phyloP scores from a whole-genome alignment of 1,140 invertebrate genomes.

The Hylyphantes graminicola region DNA sequence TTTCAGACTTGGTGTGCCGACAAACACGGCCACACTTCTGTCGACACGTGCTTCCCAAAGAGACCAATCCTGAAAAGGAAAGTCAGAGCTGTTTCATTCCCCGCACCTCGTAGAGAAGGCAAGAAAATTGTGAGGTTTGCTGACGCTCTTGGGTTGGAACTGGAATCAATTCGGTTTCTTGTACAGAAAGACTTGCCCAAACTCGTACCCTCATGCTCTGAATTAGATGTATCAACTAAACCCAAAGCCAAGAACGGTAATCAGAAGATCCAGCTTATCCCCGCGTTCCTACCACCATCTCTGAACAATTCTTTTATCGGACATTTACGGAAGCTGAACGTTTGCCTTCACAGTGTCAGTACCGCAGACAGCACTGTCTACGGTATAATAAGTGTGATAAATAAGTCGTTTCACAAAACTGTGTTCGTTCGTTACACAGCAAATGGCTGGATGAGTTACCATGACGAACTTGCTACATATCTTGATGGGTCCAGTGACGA shows the following conservation, averaged over 20 bases:
- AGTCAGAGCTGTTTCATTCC: conserved; percentile 49
- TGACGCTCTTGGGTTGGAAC: conserved; percentile 89
- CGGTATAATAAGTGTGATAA: conserved; percentile 67
- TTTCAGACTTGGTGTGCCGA: conserved; percentile 16
- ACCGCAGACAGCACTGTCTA: conserved; percentile 62
- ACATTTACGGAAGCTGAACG: conserved; percentile 27
- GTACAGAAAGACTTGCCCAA: conserved; percentile 88
- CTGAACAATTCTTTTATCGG: conserved; percentile 34
- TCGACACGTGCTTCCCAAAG: not conserved
- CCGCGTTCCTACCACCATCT: conserved; percentile 57
- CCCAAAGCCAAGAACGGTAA: not conserved
- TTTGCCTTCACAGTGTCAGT: conserved; percentile 59
- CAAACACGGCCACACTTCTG: not conserved
- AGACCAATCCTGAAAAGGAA: conserved; percentile 43
- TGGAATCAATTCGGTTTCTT: conserved; percentile 85
- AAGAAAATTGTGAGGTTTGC: conserved; percentile 98
- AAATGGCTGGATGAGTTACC: conserved; percentile 86
- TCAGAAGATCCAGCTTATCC: conserved; percentile 48
- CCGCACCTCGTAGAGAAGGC: conserved; percentile 64
- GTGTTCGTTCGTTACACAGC: conserved; percentile 87
- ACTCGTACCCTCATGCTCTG: conserved; percentile 38
- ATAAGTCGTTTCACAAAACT: conserved; percentile 90
- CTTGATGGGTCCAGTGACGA: conserved; percentile 90
- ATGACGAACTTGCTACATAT: conserved; percentile 82
- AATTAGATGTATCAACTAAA: conserved; percentile 7